Base-by-base conservation (phyloP, 2,113 vertebrate genomes). In the Fregetta grallaria region DNA sequence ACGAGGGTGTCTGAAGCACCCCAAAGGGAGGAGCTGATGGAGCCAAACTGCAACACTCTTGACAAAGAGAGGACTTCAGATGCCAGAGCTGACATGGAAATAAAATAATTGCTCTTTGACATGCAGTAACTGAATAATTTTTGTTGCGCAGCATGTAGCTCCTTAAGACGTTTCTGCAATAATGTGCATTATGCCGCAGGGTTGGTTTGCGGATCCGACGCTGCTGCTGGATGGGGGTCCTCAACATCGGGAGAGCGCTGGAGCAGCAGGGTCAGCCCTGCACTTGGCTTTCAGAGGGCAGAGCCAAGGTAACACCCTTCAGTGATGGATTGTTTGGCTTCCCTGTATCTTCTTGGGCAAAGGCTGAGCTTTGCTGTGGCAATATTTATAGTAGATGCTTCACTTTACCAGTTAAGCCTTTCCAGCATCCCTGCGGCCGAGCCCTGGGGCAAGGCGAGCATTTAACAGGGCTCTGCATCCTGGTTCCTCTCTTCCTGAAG, bases 141-240 rank as follows among this genome's bases (percentile, higher is more conserved):
- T n/a, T 71, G 65, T 32, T 13, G 19, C 42, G 77, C 21, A 55
- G 50, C 45, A 4, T 6, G 71, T 29, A 22, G 20, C 32, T 34
- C 38, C 38, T 68, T 6, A 6, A 61, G 70, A 9, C 1, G 3
- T 34, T n/a, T 13, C 20, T 40, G 9, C 38, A 59, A 9, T 25
- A n/a, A 42, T 0, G 7, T 30, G 55, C 9, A 0, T 63, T 27
- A 25, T 10, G 5, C 56, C 1, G 11, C 66, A 34, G 44, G 42
- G 32, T 10, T 34, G 12, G 5, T 29, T 15, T 38, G 32, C 34
- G 80, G 56, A 13, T n/a, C 88, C 36, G 5, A 18, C 17, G 2
- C 32, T 27, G 76, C 50, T 9, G 7, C 59, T 12, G 59, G 52
- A 16, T 1, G 8, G 15, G 36, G 58, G 16, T 50, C 76, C 68